Conservation (phyloP, 2,113 vertebrate species). For the Dipodomys spectabilis region DNA sequence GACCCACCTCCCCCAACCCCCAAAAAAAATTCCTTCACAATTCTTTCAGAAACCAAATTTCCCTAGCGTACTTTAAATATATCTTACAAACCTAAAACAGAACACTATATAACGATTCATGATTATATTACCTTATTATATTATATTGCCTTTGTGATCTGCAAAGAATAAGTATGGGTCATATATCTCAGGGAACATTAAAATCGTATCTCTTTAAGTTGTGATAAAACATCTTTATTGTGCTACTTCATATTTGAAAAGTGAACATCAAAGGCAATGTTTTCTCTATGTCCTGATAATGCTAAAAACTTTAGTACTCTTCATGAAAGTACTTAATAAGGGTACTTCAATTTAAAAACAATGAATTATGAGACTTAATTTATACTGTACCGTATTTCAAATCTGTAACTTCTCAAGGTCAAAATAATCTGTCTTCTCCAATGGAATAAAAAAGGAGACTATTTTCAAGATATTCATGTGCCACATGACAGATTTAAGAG, state of each 20-base stretch:
- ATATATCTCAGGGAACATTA: no score
- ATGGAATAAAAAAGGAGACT: background rate
- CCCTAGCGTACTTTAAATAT: background rate
- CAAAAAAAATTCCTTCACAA: slow-evolving; percentile 16
- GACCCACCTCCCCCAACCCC: no score
- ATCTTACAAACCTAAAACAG: slow-evolving; percentile 22
- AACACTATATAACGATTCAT: slow-evolving; percentile 4
- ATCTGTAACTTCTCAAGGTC: slow-evolving; percentile 16
- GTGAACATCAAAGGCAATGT: slow-evolving; percentile 31
- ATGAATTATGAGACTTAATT: background rate
- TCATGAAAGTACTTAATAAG: background rate
- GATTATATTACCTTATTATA: background rate
- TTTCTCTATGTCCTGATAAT: slow-evolving; percentile 9
- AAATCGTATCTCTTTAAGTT: no score
- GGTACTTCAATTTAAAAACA: slow-evolving; percentile 47
- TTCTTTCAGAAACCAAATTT: slow-evolving; percentile 57
- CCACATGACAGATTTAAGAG: background rate
- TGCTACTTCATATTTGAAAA: slow-evolving; percentile 34
- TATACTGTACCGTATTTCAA: slow-evolving; percentile 32
- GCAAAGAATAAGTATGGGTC: slow-evolving; percentile 24
- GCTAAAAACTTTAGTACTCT: slow-evolving; percentile 34
- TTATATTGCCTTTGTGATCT: background rate
- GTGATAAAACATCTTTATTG: background rate
- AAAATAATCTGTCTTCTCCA: slow-evolving; percentile 61
- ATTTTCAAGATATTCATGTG: slow-evolving; percentile 53